A percentile compares a stretch with the other conserved stretches of the same genome.
These are phyloP conservation scores for Spondyliosoma cantharus DNA, from an alignment of 2,797 vertebrate genomes.

Conservation along the genomic window DNA sequence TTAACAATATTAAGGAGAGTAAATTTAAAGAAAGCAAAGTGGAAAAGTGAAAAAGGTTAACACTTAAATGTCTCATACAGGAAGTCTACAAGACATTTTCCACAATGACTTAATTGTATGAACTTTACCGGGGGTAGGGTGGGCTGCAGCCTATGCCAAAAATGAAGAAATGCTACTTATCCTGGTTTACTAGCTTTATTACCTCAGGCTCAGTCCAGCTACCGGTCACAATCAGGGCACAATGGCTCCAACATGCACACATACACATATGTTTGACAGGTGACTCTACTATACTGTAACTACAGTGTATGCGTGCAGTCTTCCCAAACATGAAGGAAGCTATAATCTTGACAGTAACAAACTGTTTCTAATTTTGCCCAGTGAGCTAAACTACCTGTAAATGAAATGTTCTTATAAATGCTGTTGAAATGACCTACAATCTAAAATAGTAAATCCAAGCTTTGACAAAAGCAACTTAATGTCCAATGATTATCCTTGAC, in stretches of 20 bases:
- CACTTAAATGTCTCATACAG: constrained; percentile 7
- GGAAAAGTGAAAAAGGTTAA: not conserved
- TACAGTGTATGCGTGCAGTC: not conserved
- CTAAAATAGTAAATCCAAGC: not conserved
- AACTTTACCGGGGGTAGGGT: not conserved
- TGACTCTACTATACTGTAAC: not conserved
- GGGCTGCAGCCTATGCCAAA: constrained; percentile 15
- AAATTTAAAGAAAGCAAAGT: constrained; percentile 14
- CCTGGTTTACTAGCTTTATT: constrained; percentile 20
- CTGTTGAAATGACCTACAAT: not conserved
- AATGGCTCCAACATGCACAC: not conserved
- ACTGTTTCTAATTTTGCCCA: not conserved
- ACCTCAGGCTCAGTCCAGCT: constrained; percentile 8
- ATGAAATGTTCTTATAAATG: not conserved
- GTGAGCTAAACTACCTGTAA: not conserved
- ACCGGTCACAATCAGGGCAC: not conserved
- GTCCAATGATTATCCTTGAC: not conserved
- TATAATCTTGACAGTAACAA: not conserved
- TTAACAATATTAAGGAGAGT: constrained; percentile 9
- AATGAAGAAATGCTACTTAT: constrained; percentile 29
- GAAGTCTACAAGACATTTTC: constrained; percentile 1
- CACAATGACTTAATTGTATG: constrained; percentile 21
- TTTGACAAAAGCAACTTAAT: not conserved
- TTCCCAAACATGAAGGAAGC: not conserved
- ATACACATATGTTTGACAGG: constrained; percentile 9